Conservation (phyloP, 1,140 invertebrate genomes). For the Mycetomoellerius zeteki region DNA sequence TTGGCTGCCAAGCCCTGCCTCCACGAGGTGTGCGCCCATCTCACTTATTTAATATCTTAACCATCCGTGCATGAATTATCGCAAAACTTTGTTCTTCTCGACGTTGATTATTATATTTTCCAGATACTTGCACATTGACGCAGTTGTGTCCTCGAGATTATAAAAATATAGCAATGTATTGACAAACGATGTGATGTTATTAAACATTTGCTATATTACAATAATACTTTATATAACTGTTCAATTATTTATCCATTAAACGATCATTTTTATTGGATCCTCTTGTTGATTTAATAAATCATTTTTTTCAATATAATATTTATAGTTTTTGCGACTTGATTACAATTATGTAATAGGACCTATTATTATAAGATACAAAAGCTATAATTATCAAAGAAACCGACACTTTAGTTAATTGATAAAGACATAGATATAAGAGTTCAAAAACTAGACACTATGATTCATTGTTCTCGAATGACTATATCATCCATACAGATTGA, state of each 20-base stretch:
- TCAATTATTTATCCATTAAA: too few relatives aligned
- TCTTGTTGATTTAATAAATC: too few relatives aligned
- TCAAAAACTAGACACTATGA: neutral
- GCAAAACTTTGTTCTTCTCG: neutral
- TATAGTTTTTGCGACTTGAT: neutral
- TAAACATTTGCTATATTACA: neutral
- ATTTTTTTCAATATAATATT: neutral
- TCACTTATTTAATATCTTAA: slow-evolving; percentile 64
- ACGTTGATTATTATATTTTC: neutral
- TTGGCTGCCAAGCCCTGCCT: slow-evolving; percentile 14
- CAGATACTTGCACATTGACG: neutral
- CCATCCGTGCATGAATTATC: slow-evolving; percentile 43
- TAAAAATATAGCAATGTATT: neutral
- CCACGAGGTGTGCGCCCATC: slow-evolving; percentile 36
- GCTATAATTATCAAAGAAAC: slow-evolving; percentile 6
- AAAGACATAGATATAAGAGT: neutral
- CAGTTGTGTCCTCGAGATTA: neutral
- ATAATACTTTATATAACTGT: too few relatives aligned
- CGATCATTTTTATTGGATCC: too few relatives aligned
- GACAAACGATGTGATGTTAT: neutral
- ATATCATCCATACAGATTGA: neutral
- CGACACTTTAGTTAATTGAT: slow-evolving; percentile 1
- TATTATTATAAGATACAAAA: neutral
- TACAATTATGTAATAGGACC: neutral
- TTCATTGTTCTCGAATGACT: slow-evolving; percentile 7